Base-by-base conservation (phyloP, 2,113 vertebrate species). In the Malurus alboscapulatus region DNA sequence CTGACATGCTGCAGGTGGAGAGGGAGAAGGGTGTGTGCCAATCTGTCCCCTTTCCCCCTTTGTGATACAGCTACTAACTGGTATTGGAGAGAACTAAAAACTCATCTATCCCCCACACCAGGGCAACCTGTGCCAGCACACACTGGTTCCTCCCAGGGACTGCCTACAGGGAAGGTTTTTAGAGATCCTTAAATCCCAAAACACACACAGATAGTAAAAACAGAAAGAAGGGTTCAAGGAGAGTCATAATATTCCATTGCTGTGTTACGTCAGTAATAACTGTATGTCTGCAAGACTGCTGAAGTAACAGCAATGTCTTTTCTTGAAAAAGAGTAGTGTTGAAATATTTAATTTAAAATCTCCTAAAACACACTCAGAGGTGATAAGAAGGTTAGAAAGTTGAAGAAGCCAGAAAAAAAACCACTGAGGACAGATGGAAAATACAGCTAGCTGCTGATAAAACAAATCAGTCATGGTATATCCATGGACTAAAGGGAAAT, bases 301-400 rank as follows among this genome's bases (percentile, higher is more conserved):
- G n/a, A 57, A 87, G 51, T 29, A 93, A 75, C 38, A 90, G 77
- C 54, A 61, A 12, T 57, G 44, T 10, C 77, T 86, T 76, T 57
- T 77, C 59, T 84, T 57, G 40, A 32, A 72, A 75, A 87, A 61
- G 21, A 53, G 50, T 7, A 11, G 20, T 84, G 47, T 10, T 87
- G 32, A 79, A 82, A 57, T 87, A 57, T 87, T 86, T 72, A 53
- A 87, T 72, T 78, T 84, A 13, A 77, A 77, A 68, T 66, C 45
- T 65, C 25, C 21, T 14, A 29, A 88, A 89, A 36, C 32, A 73
- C 50, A 67, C 26, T 34, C n/a, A 34, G 75, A 63, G 48, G 45
- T 72, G 40, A 55, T 67, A 72, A 78, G 69, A 89, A 95, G 61
- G 74, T 61, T 81, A 78, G 92, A 75, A 92, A 75, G 80, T 77